Evolutionary conservation across 2,888 invertebrate species (phyloP).

Genomic region (Anthrax anthrax): DNA sequence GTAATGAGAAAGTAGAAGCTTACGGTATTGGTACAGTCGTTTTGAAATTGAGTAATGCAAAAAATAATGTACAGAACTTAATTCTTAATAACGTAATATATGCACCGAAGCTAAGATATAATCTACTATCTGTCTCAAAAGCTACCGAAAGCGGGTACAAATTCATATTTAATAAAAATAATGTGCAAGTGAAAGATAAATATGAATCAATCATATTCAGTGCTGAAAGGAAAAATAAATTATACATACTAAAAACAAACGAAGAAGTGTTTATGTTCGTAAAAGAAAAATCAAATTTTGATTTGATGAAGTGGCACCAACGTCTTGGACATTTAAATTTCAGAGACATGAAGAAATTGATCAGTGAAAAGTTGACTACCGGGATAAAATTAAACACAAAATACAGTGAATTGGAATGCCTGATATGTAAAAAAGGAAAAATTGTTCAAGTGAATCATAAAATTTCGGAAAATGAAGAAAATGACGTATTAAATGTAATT

Average conservation of each 20-base stretch:
- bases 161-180: conserved; percentile 1
- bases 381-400: conserved; percentile 2
- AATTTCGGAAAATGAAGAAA: not conserved
- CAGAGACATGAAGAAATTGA: conserved; percentile 2
- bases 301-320: conserved; percentile 1
- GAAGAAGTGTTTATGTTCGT: not conserved
- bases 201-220: not conserved
- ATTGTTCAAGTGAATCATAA: not conserved
- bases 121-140: conserved; percentile 4
- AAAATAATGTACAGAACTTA: not conserved
- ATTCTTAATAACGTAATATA: not conserved
- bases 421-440: conserved; percentile 5
- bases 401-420: conserved; percentile 4
- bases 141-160: conserved; percentile 1
- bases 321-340: conserved; percentile 3
- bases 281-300: not conserved
- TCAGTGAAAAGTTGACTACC: conserved; percentile 1
- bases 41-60: not conserved
- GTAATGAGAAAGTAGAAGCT: not conserved
- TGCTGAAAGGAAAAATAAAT: not conserved
- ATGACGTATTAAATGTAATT: not conserved
- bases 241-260: not conserved
- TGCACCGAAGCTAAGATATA: conserved; percentile 1
- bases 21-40: not conserved
- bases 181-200: not conserved